Percentiles rank a stretch among this genome's conserved stretches.
phyloP scores from a whole-genome alignment of 2,113 vertebrate species.

The Polypterus senegalus region DNA sequence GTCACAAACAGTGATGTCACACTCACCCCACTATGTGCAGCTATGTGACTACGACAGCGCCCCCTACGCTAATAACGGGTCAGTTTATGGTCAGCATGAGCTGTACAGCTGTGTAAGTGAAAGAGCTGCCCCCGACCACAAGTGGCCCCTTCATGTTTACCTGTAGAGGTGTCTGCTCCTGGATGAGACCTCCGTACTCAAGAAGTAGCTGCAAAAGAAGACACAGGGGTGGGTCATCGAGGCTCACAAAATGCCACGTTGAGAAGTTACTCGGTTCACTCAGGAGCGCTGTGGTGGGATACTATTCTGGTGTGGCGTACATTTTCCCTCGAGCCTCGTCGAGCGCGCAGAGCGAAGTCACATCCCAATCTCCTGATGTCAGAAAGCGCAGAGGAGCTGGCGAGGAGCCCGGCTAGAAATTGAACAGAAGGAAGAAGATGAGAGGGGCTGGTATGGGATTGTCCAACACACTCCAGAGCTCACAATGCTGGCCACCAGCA shows the following conservation, averaged over 20 bases:
- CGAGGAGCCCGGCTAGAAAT: constrained; percentile 38
- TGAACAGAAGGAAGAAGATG: constrained; percentile 11
- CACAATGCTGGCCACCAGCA: too few relatives aligned
- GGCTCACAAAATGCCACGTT: too few relatives aligned
- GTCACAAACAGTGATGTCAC: too few relatives aligned
- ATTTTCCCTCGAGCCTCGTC: constrained; percentile 52
- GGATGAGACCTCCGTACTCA: constrained; percentile 55
- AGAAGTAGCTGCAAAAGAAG: constrained; percentile 46
- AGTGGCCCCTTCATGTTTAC: constrained; percentile 26
- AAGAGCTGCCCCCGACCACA: not conserved
- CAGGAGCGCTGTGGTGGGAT: too few relatives aligned
- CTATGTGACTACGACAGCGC: too few relatives aligned
- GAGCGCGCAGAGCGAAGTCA: constrained; percentile 50
- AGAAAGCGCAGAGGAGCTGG: constrained; percentile 50
- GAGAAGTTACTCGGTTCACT: too few relatives aligned
- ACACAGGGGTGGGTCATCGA: not conserved
- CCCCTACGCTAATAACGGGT: too few relatives aligned
- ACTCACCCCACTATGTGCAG: too few relatives aligned
- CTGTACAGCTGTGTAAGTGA: not conserved
- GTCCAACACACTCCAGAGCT: too few relatives aligned
- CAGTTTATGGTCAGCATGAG: too few relatives aligned
- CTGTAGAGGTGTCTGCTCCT: constrained; percentile 63
- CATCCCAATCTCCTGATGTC: constrained; percentile 68
- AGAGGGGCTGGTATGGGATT: not conserved
- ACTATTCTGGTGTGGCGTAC: constrained; percentile 30